phyloP scores from a whole-genome alignment of 2,888 invertebrate genomes.

The Plagodis dolabraria region DNA sequence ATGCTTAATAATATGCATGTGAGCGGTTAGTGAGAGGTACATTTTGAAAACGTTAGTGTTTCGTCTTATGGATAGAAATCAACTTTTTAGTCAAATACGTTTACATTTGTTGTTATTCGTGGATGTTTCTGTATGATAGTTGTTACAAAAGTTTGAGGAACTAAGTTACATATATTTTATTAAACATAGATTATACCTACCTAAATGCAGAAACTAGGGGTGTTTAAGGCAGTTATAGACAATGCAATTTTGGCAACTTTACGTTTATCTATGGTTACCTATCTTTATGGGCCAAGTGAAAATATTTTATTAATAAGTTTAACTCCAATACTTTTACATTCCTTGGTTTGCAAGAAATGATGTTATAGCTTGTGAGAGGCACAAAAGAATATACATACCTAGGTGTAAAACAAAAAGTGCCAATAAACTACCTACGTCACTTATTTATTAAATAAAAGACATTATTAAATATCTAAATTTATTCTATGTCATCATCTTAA shows the following conservation, averaged over 20 bases:
- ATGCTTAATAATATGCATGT: constrained; percentile 31
- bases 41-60: constrained; percentile 21
- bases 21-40: constrained; percentile 13
- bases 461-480: too few relatives aligned
- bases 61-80: constrained; percentile 29
- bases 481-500: too few relatives aligned
- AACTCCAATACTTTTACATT: not conserved
- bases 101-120: constrained; percentile 24
- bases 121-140: constrained; percentile 14
- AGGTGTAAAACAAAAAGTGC: constrained; percentile 29
- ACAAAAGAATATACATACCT: constrained; percentile 15
- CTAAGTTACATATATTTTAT: not conserved
- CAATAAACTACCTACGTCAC: constrained; percentile 8
- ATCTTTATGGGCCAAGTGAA: not conserved
- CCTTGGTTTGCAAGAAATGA: not conserved
- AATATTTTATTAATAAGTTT: not conserved
- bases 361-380: constrained; percentile 11
- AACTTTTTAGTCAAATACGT: constrained; percentile 27
- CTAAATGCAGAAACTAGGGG: not conserved
- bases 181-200: not conserved
- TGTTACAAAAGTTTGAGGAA: not conserved
- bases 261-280: too few relatives aligned
- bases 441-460: too few relatives aligned
- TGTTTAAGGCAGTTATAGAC: not conserved
- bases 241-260: not conserved